Percentiles rank a stretch among this genome's conserved stretches.
Evolutionary conservation across 2,797 vertebrate genomes (phyloP).

Genomic region (Parauchenoglanis punctatus): DNA sequence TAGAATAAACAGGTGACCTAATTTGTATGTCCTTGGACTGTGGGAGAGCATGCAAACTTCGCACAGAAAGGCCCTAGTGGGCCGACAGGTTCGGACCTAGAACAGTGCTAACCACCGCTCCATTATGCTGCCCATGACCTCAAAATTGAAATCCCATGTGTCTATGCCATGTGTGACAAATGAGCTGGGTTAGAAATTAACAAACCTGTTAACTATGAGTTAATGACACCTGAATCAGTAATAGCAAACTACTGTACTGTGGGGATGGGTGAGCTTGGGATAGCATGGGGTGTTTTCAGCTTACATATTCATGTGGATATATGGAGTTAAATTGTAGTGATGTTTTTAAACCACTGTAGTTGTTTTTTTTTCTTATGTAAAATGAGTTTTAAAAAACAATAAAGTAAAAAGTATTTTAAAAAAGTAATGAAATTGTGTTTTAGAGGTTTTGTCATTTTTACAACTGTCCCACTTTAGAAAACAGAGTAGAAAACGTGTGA

Average conservation of each 20-base stretch:
- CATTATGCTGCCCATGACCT: not conserved
- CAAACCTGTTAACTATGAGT: not conserved
- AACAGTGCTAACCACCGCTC: no score
- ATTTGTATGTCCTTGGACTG: no score
- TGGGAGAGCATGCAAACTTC: no score
- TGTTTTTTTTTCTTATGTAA: not conserved
- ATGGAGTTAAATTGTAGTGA: not conserved
- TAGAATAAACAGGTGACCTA: no score
- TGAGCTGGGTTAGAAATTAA: not conserved
- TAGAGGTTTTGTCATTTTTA: not conserved
- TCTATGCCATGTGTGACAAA: not conserved
- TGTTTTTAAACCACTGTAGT: not conserved
- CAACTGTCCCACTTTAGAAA: not conserved
- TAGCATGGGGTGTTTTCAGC: not conserved
- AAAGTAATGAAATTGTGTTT: not conserved
- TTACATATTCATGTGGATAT: not conserved
- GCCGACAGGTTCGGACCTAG: no score
- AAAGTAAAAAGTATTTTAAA: not conserved
- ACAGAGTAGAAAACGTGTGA: not conserved
- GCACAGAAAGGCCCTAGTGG: no score
- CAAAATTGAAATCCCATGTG: not conserved
- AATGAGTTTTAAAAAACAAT: not conserved
- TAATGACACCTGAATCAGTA: not conserved
- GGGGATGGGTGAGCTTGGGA: not conserved
- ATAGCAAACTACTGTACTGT: not conserved